Conservation (phyloP, 2,113 vertebrate genomes). For the Catharus bicknelli region DNA sequence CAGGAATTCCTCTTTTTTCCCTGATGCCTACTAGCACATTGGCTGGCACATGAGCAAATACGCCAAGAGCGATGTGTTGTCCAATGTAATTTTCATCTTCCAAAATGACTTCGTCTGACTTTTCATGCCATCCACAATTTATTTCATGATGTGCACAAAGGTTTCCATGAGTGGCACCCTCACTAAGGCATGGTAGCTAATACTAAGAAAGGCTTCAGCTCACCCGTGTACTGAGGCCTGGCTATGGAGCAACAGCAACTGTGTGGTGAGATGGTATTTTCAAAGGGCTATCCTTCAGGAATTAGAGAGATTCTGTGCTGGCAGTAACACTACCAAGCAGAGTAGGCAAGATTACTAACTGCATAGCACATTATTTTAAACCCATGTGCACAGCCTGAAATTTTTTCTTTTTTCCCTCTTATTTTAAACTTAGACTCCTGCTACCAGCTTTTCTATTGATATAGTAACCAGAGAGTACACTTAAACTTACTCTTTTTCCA, state of each 20-base stretch:
- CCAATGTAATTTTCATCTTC: conserved; percentile 8
- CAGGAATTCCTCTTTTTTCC: background rate
- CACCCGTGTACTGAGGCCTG: background rate
- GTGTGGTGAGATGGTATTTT: background rate
- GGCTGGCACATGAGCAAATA: conserved; percentile 20
- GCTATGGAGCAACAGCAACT: background rate
- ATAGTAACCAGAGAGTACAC: conserved; percentile 56
- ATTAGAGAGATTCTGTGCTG: background rate
- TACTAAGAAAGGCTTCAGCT: background rate
- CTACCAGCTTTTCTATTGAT: conserved; percentile 48
- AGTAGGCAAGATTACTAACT: background rate
- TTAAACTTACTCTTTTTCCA: conserved; percentile 61
- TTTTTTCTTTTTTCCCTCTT: background rate
- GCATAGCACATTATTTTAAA: background rate
- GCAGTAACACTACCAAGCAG: background rate
- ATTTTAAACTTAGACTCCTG: conserved; percentile 26
- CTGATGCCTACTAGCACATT: background rate
- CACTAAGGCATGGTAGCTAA: background rate
- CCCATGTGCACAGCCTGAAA: background rate
- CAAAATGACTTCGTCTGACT: conserved; percentile 36
- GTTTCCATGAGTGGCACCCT: background rate
- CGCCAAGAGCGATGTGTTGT: background rate
- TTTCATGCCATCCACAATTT: conserved; percentile 38
- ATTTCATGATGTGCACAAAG: background rate
- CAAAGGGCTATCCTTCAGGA: background rate